These are phyloP conservation scores for Olivierus martensii DNA, from an alignment of 1,140 invertebrate species.

Conservation along the genomic window DNA sequence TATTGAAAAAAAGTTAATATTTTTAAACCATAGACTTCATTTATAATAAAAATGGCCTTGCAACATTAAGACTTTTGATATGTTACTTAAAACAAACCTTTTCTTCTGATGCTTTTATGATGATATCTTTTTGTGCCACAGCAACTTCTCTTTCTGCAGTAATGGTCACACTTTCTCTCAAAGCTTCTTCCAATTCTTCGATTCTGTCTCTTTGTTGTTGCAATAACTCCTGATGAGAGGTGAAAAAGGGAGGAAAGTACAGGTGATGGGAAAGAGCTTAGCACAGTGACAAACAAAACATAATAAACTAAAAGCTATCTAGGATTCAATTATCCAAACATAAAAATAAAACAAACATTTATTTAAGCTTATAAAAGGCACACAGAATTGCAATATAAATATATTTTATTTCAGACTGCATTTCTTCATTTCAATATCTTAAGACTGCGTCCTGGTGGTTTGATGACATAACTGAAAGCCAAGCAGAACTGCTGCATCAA, in stretches of 20 bases:
- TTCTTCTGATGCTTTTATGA: constrained; percentile 43
- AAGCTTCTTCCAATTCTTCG: constrained; percentile 61
- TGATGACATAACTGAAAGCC: too few relatives aligned
- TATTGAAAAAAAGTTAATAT: too few relatives aligned
- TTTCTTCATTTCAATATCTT: too few relatives aligned
- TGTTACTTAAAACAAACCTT: constrained; percentile 14
- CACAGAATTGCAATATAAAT: background rate
- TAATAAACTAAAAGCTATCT: too few relatives aligned
- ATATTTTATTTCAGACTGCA: background rate
- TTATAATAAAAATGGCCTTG: too few relatives aligned
- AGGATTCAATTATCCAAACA: too few relatives aligned
- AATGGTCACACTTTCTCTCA: constrained; percentile 42
- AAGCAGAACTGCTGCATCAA: too few relatives aligned
- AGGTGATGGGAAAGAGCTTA: background rate
- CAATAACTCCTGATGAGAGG: constrained; percentile 29
- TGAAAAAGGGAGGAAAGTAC: background rate
- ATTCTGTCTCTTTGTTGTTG: constrained; percentile 42
- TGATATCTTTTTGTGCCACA: constrained; percentile 40
- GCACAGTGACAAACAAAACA: too few relatives aligned
- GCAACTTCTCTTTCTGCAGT: constrained; percentile 40
- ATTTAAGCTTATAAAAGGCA: background rate
- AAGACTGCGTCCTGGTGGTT: too few relatives aligned
- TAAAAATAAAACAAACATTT: background rate
- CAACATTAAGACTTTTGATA: too few relatives aligned
- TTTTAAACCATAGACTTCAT: too few relatives aligned